Conservation (phyloP, 2,113 vertebrate species). For the Hydropotes inermis region DNA sequence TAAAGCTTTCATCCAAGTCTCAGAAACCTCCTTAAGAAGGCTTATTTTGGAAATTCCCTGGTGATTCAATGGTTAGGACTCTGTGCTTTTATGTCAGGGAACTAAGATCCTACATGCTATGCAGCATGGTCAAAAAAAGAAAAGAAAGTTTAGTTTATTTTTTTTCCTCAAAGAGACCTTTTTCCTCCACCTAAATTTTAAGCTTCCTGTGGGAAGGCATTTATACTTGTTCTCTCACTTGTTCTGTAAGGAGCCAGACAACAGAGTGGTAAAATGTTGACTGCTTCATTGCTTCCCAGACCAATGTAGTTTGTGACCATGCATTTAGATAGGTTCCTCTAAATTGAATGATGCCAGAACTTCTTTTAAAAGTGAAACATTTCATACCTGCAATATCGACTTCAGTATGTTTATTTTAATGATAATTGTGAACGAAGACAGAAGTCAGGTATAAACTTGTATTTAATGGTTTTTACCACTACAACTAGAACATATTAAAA, state of each 20-base stretch:
- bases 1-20: background rate
- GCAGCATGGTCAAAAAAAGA: background rate
- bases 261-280: background rate
- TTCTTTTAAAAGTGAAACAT: background rate
- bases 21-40: background rate
- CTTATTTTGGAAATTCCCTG: background rate
- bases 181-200: background rate
- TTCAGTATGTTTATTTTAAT: background rate
- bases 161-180: background rate
- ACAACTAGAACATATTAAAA: background rate
- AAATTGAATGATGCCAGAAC: background rate
- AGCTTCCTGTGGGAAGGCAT: background rate
- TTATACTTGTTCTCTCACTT: background rate
- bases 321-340: background rate
- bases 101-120: background rate
- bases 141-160: background rate
- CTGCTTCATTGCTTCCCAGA: background rate
- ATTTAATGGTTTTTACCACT: background rate
- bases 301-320: background rate
- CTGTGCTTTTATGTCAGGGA: background rate
- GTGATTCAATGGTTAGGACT: background rate
- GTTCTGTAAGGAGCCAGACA: rapidly evolving
- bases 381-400: background rate
- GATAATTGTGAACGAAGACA: background rate
- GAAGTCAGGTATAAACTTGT: background rate